Evolutionary conservation across 2,113 vertebrate species (phyloP), one percentile per base, ranked within the genome.

Genomic region (Muntiacus muntjak): DNA sequence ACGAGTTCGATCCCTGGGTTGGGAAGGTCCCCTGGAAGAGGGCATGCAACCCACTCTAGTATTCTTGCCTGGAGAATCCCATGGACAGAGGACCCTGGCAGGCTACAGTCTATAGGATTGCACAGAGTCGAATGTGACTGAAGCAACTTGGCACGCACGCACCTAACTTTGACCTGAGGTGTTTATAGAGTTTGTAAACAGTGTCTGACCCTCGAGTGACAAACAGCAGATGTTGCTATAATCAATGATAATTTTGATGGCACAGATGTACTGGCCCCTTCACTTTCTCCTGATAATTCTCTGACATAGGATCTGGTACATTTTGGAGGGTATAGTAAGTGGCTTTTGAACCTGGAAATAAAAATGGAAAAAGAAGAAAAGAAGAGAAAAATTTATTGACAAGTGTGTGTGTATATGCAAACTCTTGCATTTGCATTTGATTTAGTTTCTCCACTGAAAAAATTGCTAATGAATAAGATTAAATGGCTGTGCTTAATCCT

Each of bases 401-500:
- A 93, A 67, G 54, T 79, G 55, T 95, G 43, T 86, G 45, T 87
- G 45, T 16, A 30, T 60, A 36, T 87, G 57, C 30, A 57, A 98
- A 86, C 60, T 94, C 96, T 91, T 95, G 57, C 92, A 96, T 98
- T 98, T 98, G 97, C 97, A 98, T 97, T 92, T 98, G 92, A 98
- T 98, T 98, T 98, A 97, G 89, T 98, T 98, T 98, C 97, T 96
- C 92, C 95, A 97, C 91, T 83, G 0, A 8, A 97, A 98, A 97
- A 98, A 98, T 98, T 98, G 96, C 87, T 98, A 98, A 98, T 98
- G 96, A 97, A 94, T 84, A 79, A 97, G 97, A 99, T 98, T 98
- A 98, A 98, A 98, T 98, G 94, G 89, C 74, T 89, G 52, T 98
- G 86, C 95, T 98, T 98, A 98, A 98, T 98, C 71, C 60, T 95